phyloP scores from a whole-genome alignment of 1,140 invertebrate species.

The Asobara japonica region DNA sequence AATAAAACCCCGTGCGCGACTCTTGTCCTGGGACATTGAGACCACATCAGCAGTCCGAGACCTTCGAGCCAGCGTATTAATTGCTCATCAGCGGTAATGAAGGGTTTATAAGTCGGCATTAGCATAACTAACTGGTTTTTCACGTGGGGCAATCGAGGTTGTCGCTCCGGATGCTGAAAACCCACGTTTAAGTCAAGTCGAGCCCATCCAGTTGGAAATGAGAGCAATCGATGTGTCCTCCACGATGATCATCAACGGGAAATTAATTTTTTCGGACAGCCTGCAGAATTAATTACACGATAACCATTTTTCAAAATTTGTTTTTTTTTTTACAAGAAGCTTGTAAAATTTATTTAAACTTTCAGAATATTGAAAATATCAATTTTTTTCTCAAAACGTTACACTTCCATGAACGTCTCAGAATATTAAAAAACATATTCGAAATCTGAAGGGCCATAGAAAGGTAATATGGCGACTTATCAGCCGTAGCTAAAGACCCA shows the following conservation, averaged over 20 bases:
- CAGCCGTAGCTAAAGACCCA: too few relatives aligned
- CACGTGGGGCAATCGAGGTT: conserved; percentile 51
- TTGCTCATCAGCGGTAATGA: conserved; percentile 60
- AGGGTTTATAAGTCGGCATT: conserved; percentile 60
- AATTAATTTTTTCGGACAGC: neutral
- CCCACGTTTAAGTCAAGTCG: neutral
- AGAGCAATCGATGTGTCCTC: conserved; percentile 6
- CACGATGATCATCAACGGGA: neutral
- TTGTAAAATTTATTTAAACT: neutral
- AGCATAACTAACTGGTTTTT: conserved; percentile 61
- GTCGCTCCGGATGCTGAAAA: conserved; percentile 33
- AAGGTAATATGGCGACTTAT: too few relatives aligned
- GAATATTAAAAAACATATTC: neutral
- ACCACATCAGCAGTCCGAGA: conserved; percentile 34
- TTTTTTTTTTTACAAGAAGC: neutral
- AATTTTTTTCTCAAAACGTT: too few relatives aligned
- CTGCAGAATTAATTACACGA: neutral
- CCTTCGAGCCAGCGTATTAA: conserved; percentile 52
- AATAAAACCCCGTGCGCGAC: neutral
- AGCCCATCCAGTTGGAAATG: too few relatives aligned
- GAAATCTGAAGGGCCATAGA: too few relatives aligned
- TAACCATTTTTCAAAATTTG: neutral
- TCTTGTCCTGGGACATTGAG: conserved; percentile 39
- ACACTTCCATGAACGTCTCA: neutral
- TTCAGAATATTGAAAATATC: too few relatives aligned